Conservation (phyloP, 2,888 invertebrate genomes). For the Fabriciana adippe region DNA sequence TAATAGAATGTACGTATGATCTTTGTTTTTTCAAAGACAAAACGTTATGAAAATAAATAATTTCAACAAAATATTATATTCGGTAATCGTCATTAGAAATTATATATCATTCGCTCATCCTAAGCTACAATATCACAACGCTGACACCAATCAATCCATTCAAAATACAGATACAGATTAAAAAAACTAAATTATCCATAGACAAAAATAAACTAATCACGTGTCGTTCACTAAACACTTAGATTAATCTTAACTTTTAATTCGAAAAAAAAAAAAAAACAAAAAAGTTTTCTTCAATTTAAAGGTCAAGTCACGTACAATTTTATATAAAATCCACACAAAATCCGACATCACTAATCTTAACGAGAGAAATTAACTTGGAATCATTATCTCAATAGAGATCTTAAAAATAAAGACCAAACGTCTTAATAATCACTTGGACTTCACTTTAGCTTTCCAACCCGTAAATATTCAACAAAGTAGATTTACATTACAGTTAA, state of each 20-base stretch:
- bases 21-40: constrained; percentile 11
- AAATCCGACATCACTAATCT: not conserved
- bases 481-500: not conserved
- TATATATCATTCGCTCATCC: constrained; percentile 3
- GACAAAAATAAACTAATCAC: constrained; percentile 12
- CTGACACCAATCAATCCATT: constrained; percentile 24
- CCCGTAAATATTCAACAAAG: constrained; percentile 2
- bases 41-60: constrained; percentile 6
- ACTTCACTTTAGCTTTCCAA: not conserved
- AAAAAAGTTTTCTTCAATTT: not conserved
- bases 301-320: not conserved
- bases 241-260: constrained; percentile 12
- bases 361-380: constrained; percentile 1
- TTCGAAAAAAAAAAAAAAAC: not conserved
- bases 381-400: constrained; percentile 4
- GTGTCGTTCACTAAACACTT: not conserved
- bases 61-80: constrained; percentile 24
- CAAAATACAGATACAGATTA: constrained; percentile 2
- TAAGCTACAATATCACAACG: constrained; percentile 26
- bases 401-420: not conserved
- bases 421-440: too few relatives aligned
- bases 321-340: constrained; percentile 3
- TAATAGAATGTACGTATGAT: constrained; percentile 11
- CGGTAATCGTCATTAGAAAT: constrained; percentile 1
- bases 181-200: constrained; percentile 7